Conservation (phyloP, 2,888 invertebrate genomes). For the Yponomeuta plumbellus region DNA sequence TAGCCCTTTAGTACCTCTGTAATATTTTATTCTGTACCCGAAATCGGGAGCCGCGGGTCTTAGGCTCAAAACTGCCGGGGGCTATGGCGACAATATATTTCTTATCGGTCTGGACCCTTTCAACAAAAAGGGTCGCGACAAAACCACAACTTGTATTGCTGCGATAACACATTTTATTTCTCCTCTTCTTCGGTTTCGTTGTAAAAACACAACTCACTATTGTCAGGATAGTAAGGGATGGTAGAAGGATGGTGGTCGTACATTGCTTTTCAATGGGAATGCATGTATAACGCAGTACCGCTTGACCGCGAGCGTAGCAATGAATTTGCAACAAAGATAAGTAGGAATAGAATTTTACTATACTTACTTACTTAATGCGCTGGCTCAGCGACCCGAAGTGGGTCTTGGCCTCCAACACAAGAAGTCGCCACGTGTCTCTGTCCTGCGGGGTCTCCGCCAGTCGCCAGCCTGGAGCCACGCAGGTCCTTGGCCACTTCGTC, state of each 20-base stretch:
- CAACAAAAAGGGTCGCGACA: neutral
- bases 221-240: neutral
- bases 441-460: too few relatives aligned
- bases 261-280: neutral
- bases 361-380: too few relatives aligned
- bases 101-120: neutral
- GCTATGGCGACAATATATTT: neutral
- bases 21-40: neutral
- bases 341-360: too few relatives aligned
- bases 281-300: too few relatives aligned
- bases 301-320: too few relatives aligned
- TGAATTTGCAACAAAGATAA: too few relatives aligned
- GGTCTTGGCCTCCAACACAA: too few relatives aligned
- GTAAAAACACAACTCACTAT: neutral
- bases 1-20: neutral
- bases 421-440: too few relatives aligned
- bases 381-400: too few relatives aligned
- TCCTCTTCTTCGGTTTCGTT: neutral
- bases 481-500: too few relatives aligned
- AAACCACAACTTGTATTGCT: conserved; percentile 6
- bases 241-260: neutral
- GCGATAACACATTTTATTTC: conserved; percentile 4
- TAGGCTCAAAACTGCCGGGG: neutral
- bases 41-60: neutral
- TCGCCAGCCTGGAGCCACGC: too few relatives aligned